Evolutionary conservation across 2,797 vertebrate species (phyloP).

Genomic region (Malacoraja senta): DNA sequence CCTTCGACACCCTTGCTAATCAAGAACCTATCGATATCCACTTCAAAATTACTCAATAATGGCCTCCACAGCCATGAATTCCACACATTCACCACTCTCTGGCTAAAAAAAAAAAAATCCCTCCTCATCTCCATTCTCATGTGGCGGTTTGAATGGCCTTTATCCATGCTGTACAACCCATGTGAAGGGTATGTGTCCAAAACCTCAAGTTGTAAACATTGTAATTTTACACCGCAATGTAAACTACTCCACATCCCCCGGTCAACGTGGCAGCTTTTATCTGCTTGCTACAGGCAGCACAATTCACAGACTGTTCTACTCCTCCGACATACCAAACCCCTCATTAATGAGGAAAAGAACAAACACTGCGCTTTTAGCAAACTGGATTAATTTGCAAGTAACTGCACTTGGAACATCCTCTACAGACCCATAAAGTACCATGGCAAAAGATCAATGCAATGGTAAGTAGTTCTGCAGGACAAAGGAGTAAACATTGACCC

Average conservation of each 20-base stretch:
- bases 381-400: background rate
- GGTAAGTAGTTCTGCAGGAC: background rate
- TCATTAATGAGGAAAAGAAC: slow-evolving; percentile 9
- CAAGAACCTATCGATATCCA: no score
- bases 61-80: no score
- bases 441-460: background rate
- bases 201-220: background rate
- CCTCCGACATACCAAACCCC: background rate
- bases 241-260: slow-evolving; percentile 43
- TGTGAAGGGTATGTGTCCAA: slow-evolving; percentile 43
- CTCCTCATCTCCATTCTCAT: no score
- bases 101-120: no score
- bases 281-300: slow-evolving; percentile 35
- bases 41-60: no score
- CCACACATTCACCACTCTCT: no score
- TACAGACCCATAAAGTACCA: background rate
- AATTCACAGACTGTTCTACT: background rate
- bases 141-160: no score
- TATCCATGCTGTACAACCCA: no score
- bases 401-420: background rate
- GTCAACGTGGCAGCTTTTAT: slow-evolving; percentile 56
- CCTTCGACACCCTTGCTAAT: no score
- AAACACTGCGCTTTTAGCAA: background rate
- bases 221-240: slow-evolving; percentile 42
- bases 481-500: background rate